phyloP scores from a whole-genome alignment of 2,888 invertebrate genomes.

The Heterodera filipjevi region DNA sequence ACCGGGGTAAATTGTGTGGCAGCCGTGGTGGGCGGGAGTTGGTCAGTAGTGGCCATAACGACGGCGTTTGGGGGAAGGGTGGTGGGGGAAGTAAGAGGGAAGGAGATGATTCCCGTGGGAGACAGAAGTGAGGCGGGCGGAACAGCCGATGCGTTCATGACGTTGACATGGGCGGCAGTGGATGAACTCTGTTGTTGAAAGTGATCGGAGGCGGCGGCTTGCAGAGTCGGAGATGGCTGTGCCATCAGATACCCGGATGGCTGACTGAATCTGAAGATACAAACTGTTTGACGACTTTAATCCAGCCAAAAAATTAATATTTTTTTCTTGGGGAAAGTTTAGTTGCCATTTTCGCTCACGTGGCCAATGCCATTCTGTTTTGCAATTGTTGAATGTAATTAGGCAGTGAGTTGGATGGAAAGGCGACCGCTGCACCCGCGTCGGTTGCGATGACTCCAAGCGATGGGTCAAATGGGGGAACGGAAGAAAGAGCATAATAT shows the following conservation, averaged over 20 bases:
- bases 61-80: constrained; percentile 17
- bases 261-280: constrained; percentile 8
- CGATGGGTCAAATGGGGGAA: constrained; percentile 53
- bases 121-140: constrained; percentile 47
- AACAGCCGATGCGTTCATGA: constrained; percentile 26
- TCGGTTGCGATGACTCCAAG: constrained; percentile 29
- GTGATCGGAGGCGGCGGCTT: constrained; percentile 20
- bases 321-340: too few relatives aligned
- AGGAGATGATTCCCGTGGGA: constrained; percentile 37
- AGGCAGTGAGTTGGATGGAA: constrained; percentile 15
- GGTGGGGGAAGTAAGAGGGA: constrained; percentile 27
- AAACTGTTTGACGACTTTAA: too few relatives aligned
- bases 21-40: constrained; percentile 31
- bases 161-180: constrained; percentile 13
- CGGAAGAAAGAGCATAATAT: constrained; percentile 54
- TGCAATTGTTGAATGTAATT: constrained; percentile 27
- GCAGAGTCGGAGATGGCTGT: constrained; percentile 10
- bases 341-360: constrained; percentile 1
- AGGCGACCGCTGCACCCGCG: background rate
- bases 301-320: too few relatives aligned
- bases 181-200: background rate
- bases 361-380: constrained; percentile 22
- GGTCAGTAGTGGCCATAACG: constrained; percentile 24
- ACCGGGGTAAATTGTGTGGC: constrained; percentile 37
- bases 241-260: constrained; percentile 10